Evolutionary conservation across 2,888 invertebrate genomes (phyloP).

Genomic region (Ganaspis brasiliensis): DNA sequence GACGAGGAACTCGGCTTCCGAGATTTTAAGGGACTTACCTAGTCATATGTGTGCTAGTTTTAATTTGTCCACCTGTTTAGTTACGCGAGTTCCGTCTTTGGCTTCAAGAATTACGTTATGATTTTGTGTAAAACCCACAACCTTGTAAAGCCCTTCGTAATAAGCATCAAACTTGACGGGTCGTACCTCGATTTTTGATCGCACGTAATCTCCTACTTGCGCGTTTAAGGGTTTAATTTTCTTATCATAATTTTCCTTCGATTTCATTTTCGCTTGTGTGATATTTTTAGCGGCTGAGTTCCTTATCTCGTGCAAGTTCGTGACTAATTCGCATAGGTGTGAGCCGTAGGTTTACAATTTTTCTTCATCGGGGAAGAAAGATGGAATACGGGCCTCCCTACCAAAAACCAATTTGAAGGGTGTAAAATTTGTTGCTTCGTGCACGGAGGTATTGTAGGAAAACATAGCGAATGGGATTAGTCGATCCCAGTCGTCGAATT

Average conservation of each 20-base stretch:
- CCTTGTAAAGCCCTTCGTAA: neutral
- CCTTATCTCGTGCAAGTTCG: neutral
- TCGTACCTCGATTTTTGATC: neutral
- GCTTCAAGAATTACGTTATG: neutral
- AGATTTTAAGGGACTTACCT: neutral
- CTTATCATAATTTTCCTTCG: neutral
- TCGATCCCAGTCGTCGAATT: slow-evolving; percentile 52
- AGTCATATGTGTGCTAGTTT: neutral
- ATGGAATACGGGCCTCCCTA: neutral
- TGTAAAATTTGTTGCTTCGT: slow-evolving; percentile 44
- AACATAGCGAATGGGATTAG: slow-evolving; percentile 48
- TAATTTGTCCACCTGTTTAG: neutral
- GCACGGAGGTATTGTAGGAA: slow-evolving; percentile 49
- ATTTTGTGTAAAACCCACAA: neutral
- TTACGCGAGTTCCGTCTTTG: neutral
- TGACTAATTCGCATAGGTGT: neutral
- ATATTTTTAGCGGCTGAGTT: neutral
- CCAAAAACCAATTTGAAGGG: slow-evolving; percentile 53
- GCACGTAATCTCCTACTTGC: neutral
- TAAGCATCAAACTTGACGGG: neutral
- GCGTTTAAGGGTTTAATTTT: neutral
- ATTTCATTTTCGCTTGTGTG: neutral
- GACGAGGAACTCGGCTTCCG: neutral
- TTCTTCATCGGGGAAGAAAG: neutral
- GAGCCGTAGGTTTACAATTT: neutral